phyloP scores from a whole-genome alignment of 2,113 vertebrate species.

The Triplophysa tibetana region DNA sequence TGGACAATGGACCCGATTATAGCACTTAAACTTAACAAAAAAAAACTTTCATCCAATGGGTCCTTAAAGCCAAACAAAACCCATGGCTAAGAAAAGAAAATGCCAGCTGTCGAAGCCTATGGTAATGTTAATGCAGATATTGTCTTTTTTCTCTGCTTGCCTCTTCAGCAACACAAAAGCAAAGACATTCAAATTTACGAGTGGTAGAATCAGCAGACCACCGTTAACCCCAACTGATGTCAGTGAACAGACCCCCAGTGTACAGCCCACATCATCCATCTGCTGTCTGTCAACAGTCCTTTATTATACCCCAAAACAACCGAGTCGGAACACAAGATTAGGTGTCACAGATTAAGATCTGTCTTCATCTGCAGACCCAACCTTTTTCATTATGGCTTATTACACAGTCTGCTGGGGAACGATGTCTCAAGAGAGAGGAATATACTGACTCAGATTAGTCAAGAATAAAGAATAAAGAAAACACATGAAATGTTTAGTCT shows the following conservation, averaged over 20 bases:
- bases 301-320: too few relatives aligned
- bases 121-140: too few relatives aligned
- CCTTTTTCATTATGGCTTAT: constrained; percentile 28
- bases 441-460: not conserved
- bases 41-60: too few relatives aligned
- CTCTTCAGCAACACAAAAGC: not conserved
- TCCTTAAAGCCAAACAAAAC: too few relatives aligned
- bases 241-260: not conserved
- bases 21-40: too few relatives aligned
- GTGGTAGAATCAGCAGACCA: constrained; percentile 6
- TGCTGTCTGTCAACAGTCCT: not conserved
- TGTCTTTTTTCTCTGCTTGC: not conserved
- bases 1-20: too few relatives aligned
- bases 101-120: too few relatives aligned
- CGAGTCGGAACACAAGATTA: not conserved
- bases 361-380: constrained; percentile 7
- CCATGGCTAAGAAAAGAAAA: too few relatives aligned
- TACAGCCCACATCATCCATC: not conserved
- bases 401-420: constrained; percentile 24
- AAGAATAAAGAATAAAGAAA: constrained; percentile 13
- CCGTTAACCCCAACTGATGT: not conserved
- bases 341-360: constrained; percentile 12
- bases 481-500: not conserved
- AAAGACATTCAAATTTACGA: not conserved
- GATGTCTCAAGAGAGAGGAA: constrained; percentile 20